phyloP scores from a whole-genome alignment of 2,888 invertebrate species.

The Scotopteryx bipunctaria region DNA sequence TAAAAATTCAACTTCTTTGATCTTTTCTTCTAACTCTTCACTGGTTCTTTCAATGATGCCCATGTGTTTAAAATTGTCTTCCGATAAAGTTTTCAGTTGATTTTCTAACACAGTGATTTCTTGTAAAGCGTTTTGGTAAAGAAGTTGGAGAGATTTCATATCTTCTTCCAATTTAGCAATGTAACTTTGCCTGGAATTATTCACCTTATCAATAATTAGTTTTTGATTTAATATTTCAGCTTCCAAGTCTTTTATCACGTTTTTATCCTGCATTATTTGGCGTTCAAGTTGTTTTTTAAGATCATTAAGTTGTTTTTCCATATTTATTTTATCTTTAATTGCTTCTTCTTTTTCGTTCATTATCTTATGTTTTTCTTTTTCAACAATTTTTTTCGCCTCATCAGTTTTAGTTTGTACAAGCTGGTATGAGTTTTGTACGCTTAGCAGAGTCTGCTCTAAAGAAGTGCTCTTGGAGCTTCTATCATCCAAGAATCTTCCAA shows the following conservation, averaged over 20 bases:
- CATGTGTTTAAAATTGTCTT: conserved; percentile 44
- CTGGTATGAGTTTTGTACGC: conserved; percentile 68
- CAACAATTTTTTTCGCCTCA: conserved; percentile 67
- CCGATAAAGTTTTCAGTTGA: conserved; percentile 39
- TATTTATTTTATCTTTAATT: conserved; percentile 52
- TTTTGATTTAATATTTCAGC: conserved; percentile 65
- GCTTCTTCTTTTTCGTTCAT: conserved; percentile 69
- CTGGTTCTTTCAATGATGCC: conserved; percentile 45
- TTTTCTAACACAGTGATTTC: conserved; percentile 53
- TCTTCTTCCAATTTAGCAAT: conserved; percentile 62
- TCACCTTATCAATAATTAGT: conserved; percentile 61
- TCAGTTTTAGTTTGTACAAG: conserved; percentile 68
- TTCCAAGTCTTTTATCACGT: conserved; percentile 62
- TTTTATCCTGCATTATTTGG: conserved; percentile 54
- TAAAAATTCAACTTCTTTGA: conserved; percentile 49
- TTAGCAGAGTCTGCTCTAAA: conserved; percentile 61
- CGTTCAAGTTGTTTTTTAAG: conserved; percentile 56
- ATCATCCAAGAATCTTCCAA: conserved; percentile 53
- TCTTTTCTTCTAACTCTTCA: conserved; percentile 49
- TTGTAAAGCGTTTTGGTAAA: conserved; percentile 53
- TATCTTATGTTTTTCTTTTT: conserved; percentile 72
- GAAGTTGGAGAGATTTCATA: conserved; percentile 50
- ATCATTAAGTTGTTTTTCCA: conserved; percentile 57
- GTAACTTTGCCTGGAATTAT: conserved; percentile 55
- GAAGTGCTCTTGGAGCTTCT: conserved; percentile 51